phyloP scores from a whole-genome alignment of 2,113 vertebrate genomes.

The Saccopteryx bilineata region DNA sequence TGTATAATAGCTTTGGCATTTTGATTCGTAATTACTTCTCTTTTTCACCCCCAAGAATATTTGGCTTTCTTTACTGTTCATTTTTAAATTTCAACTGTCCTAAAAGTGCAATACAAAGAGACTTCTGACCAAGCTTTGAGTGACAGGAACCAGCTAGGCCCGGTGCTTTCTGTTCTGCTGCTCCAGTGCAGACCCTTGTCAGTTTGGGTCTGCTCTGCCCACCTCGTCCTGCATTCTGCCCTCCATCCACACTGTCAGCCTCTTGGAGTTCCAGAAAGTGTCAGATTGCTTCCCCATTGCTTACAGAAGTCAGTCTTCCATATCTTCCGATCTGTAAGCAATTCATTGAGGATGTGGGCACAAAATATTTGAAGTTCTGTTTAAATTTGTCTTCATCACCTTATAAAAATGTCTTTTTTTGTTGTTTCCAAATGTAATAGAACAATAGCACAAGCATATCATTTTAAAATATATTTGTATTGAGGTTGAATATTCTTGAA shows the following conservation, averaged over 20 bases:
- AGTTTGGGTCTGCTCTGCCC: rapidly evolving
- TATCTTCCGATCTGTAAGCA: not conserved
- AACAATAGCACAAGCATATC: not conserved
- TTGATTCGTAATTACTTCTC: not conserved
- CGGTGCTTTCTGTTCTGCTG: no score
- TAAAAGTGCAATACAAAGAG: not conserved
- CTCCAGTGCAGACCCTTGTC: no score
- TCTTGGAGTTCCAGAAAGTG: not conserved
- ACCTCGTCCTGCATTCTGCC: not conserved
- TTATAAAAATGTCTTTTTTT: not conserved
- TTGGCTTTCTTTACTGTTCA: not conserved
- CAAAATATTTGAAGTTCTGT: not conserved
- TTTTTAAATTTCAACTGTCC: not conserved
- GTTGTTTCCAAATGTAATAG: not conserved
- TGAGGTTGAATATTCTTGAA: not conserved
- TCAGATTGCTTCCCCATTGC: not conserved
- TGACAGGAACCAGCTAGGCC: no score
- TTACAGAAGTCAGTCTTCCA: not conserved
- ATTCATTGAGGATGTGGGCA: no score
- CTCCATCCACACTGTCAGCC: not conserved
- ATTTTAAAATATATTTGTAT: not conserved
- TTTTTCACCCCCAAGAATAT: not conserved
- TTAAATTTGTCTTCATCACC: not conserved
- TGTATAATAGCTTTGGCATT: not conserved
- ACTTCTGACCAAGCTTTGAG: no score